A percentile compares a stretch with the other conserved stretches of the same genome.
Conservation (phyloP, 2,888 invertebrate species). For the Noctua janthina region DNA sequence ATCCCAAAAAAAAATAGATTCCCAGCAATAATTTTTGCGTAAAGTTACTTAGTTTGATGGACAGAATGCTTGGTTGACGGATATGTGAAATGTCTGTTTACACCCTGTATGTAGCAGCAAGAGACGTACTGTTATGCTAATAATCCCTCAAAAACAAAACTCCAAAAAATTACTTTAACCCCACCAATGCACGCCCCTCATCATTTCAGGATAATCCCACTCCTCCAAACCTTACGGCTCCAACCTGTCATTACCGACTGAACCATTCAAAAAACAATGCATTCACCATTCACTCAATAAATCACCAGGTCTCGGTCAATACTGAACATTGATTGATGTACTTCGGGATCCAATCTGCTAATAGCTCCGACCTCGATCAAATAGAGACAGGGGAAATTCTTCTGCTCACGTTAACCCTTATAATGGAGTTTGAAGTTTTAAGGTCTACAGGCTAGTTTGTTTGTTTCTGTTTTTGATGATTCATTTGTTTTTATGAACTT, state of each 20-base stretch:
- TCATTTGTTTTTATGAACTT: conserved; percentile 26
- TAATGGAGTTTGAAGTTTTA: conserved; percentile 72
- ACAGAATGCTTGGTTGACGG: no score
- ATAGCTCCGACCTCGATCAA: conserved; percentile 75
- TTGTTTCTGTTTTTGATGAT: conserved; percentile 34
- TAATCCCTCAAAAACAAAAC: background rate
- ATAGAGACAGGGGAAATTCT: conserved; percentile 74
- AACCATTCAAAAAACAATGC: conserved; percentile 67
- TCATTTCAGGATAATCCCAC: background rate
- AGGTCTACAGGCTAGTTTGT: conserved; percentile 41
- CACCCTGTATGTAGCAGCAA: background rate
- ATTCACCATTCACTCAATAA: conserved; percentile 70
- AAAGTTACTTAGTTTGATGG: no score
- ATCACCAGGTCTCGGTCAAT: conserved; percentile 67
- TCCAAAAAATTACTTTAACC: background rate
- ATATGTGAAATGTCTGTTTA: no score
- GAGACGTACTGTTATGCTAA: background rate
- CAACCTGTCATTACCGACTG: conserved; percentile 44
- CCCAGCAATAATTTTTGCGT: no score
- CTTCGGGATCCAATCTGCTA: conserved; percentile 76
- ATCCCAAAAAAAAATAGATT: no score
- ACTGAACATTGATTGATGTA: conserved; percentile 72
- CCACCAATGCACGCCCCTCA: background rate
- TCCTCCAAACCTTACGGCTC: conserved; percentile 6
- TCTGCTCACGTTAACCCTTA: conserved; percentile 72